Evolutionary conservation across 2,797 vertebrate genomes (phyloP), one percentile per base, ranked within the genome.

Genomic region (Artibeus jamaicensis): DNA sequence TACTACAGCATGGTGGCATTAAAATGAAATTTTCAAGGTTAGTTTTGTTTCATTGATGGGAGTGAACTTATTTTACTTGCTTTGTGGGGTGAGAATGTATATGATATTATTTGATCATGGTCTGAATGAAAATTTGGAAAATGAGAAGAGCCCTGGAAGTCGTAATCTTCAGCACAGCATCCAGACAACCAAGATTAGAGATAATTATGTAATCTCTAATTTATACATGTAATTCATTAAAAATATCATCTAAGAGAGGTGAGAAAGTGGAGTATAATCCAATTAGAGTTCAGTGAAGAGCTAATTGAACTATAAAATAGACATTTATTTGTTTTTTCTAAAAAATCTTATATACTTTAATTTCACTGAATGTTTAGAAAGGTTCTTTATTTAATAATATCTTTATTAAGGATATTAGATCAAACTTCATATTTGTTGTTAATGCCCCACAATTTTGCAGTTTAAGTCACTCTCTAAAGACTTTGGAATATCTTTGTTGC

Each of bases 271-370:
- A 21, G 2, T 26, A 29, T 37, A 73, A 81, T 48, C 62, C 37
- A 59, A 65, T 79, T 44, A 79, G 71, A 14, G 84, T 92, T 97
- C 74, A 93, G 44, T 57, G 82, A 97, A 83, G 65, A 96, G 86
- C 65, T 94, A 67, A 97, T 87, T 95, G 93, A 92, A 67, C 74
- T 96, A 16, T 39, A 48, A 29, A 95, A 95, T 50, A 81, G 57
- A 94, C 7, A 73, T 96, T 85, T 95, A 97, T 95, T 94, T 92
- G 91, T 96, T 95, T 97, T 96, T 34, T 29, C 91, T 94, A 82
- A 19, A 94, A 85, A 96, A 91, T 85, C 21, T 85, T 83, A 62
- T 48, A 71, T 96, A 77, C 81, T 90, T 98, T 96, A 96, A 95
- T 88, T 93, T 82, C 74, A 7, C 93, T 97, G 76, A 97, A 62